Percentiles rank a stretch among this genome's conserved stretches.
Evolutionary conservation across 2,888 invertebrate species (phyloP).

Genomic region (Philaethria dido): DNA sequence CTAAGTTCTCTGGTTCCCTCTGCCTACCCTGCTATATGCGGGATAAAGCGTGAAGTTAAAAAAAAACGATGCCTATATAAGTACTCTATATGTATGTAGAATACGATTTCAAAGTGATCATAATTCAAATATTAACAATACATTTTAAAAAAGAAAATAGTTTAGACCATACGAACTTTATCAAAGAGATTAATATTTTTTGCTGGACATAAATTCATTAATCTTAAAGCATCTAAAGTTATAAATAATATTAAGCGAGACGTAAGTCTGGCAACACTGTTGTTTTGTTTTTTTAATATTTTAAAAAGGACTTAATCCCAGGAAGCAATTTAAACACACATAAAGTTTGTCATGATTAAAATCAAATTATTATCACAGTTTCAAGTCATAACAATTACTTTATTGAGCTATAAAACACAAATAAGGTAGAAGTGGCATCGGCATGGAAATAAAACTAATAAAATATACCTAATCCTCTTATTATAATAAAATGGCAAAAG

Average conservation of each 20-base stretch:
- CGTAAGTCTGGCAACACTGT: background rate
- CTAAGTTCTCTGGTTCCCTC: too few species aligned
- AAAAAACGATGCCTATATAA: background rate
- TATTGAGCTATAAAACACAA: constrained; percentile 1
- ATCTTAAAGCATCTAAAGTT: constrained; percentile 2
- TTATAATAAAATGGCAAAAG: background rate
- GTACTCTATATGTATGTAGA: background rate
- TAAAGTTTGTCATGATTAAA: constrained; percentile 31
- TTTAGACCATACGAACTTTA: background rate
- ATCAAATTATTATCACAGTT: constrained; percentile 37
- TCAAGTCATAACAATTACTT: constrained; percentile 30
- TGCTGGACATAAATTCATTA: constrained; percentile 7
- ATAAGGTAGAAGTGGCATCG: constrained; percentile 1
- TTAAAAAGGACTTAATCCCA: constrained; percentile 20
- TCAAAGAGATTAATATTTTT: background rate
- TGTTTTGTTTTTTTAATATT: constrained; percentile 2
- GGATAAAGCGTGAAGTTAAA: too few species aligned
- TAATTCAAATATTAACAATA: background rate
- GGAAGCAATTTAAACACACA: constrained; percentile 34
- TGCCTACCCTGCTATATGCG: too few species aligned
- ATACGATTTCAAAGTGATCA: background rate
- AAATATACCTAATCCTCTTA: constrained; percentile 9
- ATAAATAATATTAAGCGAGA: constrained; percentile 11
- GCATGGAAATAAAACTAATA: background rate
- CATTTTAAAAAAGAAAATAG: background rate